These are phyloP conservation scores for Diplodus puntazzo DNA, from an alignment of 2,797 vertebrate species.

Conservation along the genomic window DNA sequence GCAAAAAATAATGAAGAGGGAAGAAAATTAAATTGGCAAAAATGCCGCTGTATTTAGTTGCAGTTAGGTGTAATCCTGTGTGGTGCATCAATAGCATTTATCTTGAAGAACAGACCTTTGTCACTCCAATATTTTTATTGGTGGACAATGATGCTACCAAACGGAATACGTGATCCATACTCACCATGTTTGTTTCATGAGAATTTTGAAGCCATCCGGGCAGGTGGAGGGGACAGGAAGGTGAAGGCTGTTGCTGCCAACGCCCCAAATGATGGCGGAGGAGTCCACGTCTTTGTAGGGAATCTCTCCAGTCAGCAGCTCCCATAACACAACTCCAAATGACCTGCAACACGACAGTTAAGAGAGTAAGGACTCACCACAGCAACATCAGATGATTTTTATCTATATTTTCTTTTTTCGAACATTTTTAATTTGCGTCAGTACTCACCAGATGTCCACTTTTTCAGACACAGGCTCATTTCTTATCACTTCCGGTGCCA, in stretches of 20 bases:
- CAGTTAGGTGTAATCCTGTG: neutral
- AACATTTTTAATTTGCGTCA: neutral
- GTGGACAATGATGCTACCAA: neutral
- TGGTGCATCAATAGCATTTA: neutral
- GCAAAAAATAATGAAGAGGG: conserved; percentile 1
- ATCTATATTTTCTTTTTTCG: too few species aligned
- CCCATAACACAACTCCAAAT: conserved; percentile 98
- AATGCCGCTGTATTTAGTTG: neutral
- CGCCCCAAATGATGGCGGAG: conserved; percentile 99
- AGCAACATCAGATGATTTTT: neutral
- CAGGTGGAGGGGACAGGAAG: conserved; percentile 98
- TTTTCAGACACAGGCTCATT: conserved; percentile 99
- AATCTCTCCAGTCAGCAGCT: conserved; percentile 97
- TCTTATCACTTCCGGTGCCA: conserved; percentile 98
- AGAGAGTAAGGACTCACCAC: conserved; percentile 2
- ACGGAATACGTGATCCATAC: conserved; percentile 26
- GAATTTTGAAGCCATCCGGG: conserved; percentile 99
- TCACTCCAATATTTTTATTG: neutral
- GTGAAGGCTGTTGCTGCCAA: conserved; percentile 98
- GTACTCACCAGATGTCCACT: conserved; percentile 97
- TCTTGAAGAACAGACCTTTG: neutral
- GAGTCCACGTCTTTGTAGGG: conserved; percentile 99
- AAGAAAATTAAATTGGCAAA: neutral
- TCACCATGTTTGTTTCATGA: conserved; percentile 99
- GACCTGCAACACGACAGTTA: conserved; percentile 86